Percentiles rank a stretch among this genome's conserved stretches.
Conservation (phyloP, 2,888 invertebrate species). For the Eumacrocentrus americanus region DNA sequence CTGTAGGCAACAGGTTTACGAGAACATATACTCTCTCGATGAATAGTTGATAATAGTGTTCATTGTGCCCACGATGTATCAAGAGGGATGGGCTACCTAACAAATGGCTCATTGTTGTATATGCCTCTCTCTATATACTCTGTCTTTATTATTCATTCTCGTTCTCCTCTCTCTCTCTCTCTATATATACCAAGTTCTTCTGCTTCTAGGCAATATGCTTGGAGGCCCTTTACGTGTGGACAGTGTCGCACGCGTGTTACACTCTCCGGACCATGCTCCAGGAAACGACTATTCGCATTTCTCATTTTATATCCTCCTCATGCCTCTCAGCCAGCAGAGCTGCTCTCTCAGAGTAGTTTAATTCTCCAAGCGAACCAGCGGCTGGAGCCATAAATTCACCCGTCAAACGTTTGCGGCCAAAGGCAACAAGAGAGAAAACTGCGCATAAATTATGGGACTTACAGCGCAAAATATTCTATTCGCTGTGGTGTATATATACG, state of each 20-base stretch:
- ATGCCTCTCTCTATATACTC: constrained; percentile 33
- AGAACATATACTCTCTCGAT: constrained; percentile 44
- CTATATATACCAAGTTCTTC: not conserved
- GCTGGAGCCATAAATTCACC: not conserved
- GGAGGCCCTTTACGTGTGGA: constrained; percentile 36
- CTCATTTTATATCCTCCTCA: not conserved
- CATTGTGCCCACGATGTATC: constrained; percentile 47
- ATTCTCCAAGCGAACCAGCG: not conserved
- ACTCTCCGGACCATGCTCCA: constrained; percentile 5
- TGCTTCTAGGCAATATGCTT: constrained; percentile 1
- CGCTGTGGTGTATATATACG: no score
- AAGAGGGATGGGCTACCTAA: constrained; percentile 44
- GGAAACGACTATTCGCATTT: constrained; percentile 1
- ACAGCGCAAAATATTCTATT: no score
- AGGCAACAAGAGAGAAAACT: not conserved
- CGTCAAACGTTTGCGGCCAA: no score
- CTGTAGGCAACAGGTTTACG: constrained; percentile 22
- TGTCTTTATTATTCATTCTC: no score
- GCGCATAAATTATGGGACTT: not conserved
- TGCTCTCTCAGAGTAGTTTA: no score
- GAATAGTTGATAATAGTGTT: constrained; percentile 54
- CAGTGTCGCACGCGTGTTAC: not conserved
- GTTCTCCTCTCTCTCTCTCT: no score
- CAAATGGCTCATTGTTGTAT: constrained; percentile 59
- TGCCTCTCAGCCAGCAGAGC: no score